Evolutionary conservation across 2,888 invertebrate species (phyloP), one percentile per base, ranked within the genome.

Genomic region (Abscondita cerata): DNA sequence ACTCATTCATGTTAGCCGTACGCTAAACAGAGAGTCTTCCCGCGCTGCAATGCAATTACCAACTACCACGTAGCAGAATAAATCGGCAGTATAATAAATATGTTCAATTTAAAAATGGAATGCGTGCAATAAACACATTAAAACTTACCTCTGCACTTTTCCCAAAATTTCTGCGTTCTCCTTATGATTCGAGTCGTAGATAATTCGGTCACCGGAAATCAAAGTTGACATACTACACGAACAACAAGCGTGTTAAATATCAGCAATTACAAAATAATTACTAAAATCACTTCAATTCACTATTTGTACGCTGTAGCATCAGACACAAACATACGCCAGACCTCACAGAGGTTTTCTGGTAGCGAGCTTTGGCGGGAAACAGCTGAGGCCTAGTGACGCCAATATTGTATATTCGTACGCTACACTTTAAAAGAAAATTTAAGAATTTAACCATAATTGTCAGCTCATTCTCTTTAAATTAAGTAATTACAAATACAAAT

Each of bases 361-460:
- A 85, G 85, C 84, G 83, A 81, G 81, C 83, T 84, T 85, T 86
- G 85, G 86, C 87, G 87, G 86, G 87, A 87, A 87, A 87, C 86
- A 87, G 86, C 86, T 87, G 85, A 85, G 85, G 81, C 82, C 82
- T 74, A 75, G 80, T 78, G 81, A 81, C 80, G 81, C 81, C 80
- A 77, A 75, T 69, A 70, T 70, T 70, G 36, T 53, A 76, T 76
- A 78, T 79, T 78, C 78, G 74, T 81, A 78, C 82, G 79, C 80
- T 68, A 60, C 52, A 65, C 59, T 65, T 33, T 47, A 33, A 25
- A 13, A 2, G n/a, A n/a, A n/a, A n/a, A n/a, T n/a, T n/a, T n/a
- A n/a, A n/a, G n/a, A n/a, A n/a, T n/a, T n/a, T n/a, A n/a, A n/a
- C n/a, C n/a, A n/a, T n/a, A n/a, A n/a, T n/a, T n/a, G n/a, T n/a